phyloP scores from a whole-genome alignment of 2,888 invertebrate species.

The Dolichomitus sp. region DNA sequence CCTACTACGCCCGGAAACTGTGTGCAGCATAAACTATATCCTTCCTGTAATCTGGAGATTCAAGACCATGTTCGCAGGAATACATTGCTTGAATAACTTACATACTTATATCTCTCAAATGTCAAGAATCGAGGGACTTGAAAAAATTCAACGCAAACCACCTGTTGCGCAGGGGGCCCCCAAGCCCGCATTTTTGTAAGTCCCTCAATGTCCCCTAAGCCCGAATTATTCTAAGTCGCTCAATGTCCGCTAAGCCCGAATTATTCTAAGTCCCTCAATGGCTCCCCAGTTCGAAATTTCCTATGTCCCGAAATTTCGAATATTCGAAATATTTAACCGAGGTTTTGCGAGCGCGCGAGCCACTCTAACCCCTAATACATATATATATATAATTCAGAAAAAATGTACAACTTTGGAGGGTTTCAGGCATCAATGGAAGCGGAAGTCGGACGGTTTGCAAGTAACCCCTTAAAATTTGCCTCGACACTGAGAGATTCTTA shows the following conservation, averaged over 20 bases:
- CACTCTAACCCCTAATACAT: neutral
- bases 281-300: too few species aligned
- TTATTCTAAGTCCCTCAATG: too few species aligned
- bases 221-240: too few species aligned
- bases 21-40: slow-evolving; percentile 43
- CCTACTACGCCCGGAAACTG: neutral
- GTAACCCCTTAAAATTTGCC: slow-evolving; percentile 61
- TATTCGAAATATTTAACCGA: too few species aligned
- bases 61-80: slow-evolving; percentile 54
- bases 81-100: slow-evolving; percentile 18
- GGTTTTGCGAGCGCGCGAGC: too few species aligned
- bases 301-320: too few species aligned
- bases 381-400: neutral
- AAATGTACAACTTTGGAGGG: slow-evolving; percentile 19
- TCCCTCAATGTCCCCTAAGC: too few species aligned
- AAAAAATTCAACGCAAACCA: too few species aligned
- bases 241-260: too few species aligned
- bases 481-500: slow-evolving; percentile 32
- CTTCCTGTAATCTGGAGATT: slow-evolving; percentile 63
- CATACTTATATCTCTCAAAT: neutral
- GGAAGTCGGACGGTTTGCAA: slow-evolving; percentile 62
- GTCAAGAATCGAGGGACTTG: too few species aligned
- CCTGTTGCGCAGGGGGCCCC: too few species aligned
- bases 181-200: too few species aligned
- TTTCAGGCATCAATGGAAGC: slow-evolving; percentile 58